These are phyloP conservation scores for Seira sanloemensis DNA, from an alignment of 2,888 invertebrate genomes.

Conservation along the genomic window DNA sequence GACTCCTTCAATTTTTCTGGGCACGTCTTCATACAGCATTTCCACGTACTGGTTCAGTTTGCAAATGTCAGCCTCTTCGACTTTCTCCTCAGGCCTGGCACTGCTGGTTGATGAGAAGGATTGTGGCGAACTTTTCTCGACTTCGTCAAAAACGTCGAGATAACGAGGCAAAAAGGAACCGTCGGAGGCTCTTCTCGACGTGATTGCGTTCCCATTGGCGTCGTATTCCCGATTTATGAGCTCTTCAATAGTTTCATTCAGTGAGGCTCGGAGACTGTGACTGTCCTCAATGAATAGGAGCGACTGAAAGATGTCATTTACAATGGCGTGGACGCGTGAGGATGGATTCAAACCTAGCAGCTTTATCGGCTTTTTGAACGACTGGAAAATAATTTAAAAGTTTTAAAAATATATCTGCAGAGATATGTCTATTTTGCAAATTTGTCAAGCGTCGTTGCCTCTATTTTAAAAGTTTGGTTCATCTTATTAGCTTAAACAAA, in stretches of 20 bases:
- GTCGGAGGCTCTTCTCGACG: constrained; percentile 46
- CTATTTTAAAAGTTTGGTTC: too few species aligned
- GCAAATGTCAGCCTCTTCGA: constrained; percentile 55
- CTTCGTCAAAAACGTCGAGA: constrained; percentile 64
- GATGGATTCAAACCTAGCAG: constrained; percentile 41
- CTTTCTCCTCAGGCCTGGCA: neutral
- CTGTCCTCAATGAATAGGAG: constrained; percentile 59
- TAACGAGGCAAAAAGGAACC: constrained; percentile 65
- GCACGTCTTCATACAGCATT: constrained; percentile 62
- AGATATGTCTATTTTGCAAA: too few species aligned
- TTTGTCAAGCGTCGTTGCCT: too few species aligned
- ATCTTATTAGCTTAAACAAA: too few species aligned
- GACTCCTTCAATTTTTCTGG: constrained; percentile 50
- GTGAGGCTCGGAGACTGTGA: constrained; percentile 28
- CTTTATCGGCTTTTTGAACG: constrained; percentile 60
- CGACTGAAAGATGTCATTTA: constrained; percentile 44
- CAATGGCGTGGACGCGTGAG: constrained; percentile 38
- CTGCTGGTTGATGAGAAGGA: neutral
- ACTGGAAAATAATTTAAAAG: constrained; percentile 33
- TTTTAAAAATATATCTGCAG: too few species aligned
- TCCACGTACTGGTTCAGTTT: constrained; percentile 64
- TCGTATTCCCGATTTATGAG: constrained; percentile 61
- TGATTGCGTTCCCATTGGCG: constrained; percentile 48
- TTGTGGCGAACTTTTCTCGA: constrained; percentile 7
- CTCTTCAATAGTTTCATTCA: constrained; percentile 54